A percentile compares a stretch with the other conserved stretches of the same genome.
These are phyloP conservation scores for Metopolophium dirhodum DNA, from an alignment of 1,140 invertebrate genomes.

Conservation along the genomic window DNA sequence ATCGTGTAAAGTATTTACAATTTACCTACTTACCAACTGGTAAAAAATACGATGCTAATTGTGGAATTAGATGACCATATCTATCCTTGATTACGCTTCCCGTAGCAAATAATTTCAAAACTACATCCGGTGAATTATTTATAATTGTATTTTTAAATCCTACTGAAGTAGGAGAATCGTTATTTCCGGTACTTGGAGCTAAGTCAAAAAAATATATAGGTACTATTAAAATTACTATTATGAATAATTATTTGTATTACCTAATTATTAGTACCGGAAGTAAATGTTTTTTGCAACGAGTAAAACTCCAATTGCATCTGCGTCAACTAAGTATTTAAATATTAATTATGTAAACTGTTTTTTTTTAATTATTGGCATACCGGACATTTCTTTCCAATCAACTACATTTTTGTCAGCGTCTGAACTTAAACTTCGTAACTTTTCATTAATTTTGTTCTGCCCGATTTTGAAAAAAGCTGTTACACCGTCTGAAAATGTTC, in stretches of 20 bases:
- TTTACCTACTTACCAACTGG: background rate
- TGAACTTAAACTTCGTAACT: background rate
- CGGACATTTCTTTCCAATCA: background rate
- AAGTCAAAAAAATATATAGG: background rate
- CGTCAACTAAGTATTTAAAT: background rate
- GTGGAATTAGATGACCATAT: background rate
- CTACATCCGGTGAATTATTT: background rate
- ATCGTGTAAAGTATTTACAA: background rate
- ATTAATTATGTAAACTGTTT: background rate
- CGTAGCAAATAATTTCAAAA: background rate
- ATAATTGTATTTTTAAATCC: background rate
- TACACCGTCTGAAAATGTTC: background rate
- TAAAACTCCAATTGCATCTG: background rate
- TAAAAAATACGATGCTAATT: background rate
- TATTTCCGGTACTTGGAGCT: too few relatives aligned
- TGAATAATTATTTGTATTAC: background rate
- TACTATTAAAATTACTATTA: background rate
- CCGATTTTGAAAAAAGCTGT: background rate
- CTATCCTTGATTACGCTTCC: background rate
- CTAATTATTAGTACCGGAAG: background rate
- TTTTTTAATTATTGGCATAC: background rate
- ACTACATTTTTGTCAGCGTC: background rate
- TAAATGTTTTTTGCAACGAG: background rate
- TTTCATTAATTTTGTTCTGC: background rate
- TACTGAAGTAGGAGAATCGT: background rate